Evolutionary conservation across 2,797 vertebrate genomes (phyloP), one percentile per base, ranked within the genome.

Genomic region (Lepus townsendii): DNA sequence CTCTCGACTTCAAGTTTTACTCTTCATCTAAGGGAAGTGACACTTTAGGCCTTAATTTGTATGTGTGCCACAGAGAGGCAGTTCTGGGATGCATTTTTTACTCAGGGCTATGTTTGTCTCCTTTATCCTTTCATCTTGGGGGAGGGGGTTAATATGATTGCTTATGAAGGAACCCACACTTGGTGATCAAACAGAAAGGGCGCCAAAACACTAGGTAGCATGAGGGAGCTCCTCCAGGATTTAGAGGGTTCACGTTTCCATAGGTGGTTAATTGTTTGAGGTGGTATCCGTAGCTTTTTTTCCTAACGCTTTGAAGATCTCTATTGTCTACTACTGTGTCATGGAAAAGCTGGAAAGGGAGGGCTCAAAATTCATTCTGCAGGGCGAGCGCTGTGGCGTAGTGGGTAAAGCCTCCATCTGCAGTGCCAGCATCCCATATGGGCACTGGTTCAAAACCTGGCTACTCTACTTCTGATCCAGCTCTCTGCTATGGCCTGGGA

Each of bases 71-170:
- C 4, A 65, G 22, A 60, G 60, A 63, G 57, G 38, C 14, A 3
- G 35, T 73, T 76, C 42, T 57, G 12, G 50, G 19, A n/a, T 22
- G 24, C 26, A 1, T 2, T 38, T 77, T 69, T 42, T 4, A 14
- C 42, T 80, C n/a, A 5, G 19, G 38, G 72, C 32, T 32, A 0
- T 24, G 38, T 35, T 3, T 50, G 24, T 78, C 14, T 60, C 52
- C 57, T 75, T 80, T n/a, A 35, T 24, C 80, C 11, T 57, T 77
- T 16, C 1, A 54, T 62, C 80, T 76, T 57, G 32, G 17, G 1
- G 1, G 5, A 2, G 3, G 12, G 0, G 4, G 11, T n/a, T 7
- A 5, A 24, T 14, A n/a, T 50, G 68, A 8, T 3, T 84, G 26
- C 71, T 79, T 47, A 12, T 66, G 7, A 35, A 84, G 30, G 30